These are phyloP conservation scores for Basileuterus tristriatus DNA, from an alignment of 2,797 vertebrate species.

Conservation along the genomic window DNA sequence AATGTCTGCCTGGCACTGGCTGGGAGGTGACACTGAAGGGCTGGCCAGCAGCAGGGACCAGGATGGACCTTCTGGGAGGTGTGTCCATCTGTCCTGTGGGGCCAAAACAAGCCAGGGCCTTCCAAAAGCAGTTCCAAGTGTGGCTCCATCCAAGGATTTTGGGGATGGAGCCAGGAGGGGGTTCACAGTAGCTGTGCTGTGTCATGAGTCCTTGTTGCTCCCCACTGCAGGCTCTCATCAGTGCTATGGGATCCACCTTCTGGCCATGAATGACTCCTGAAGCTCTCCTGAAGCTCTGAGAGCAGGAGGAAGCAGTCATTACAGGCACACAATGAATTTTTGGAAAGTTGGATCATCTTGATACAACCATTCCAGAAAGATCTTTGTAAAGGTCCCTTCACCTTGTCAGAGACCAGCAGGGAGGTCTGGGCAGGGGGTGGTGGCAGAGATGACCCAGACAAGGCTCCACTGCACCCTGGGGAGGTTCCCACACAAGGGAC, in stretches of 20 bases:
- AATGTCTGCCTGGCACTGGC: background rate
- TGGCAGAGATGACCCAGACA: too few relatives aligned
- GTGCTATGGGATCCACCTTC: background rate
- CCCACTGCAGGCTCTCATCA: too few relatives aligned
- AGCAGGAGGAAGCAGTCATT: background rate
- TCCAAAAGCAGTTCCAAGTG: background rate
- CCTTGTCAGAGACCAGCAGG: too few relatives aligned
- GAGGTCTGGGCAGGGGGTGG: too few relatives aligned
- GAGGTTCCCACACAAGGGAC: background rate
- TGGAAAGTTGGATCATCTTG: too few relatives aligned
- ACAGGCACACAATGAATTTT: too few relatives aligned
- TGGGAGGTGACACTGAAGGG: background rate
- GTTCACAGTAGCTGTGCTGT: background rate
- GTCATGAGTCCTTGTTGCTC: background rate
- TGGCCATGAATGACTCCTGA: background rate
- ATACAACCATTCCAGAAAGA: too few relatives aligned
- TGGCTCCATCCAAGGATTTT: background rate
- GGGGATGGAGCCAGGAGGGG: background rate
- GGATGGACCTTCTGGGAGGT: background rate
- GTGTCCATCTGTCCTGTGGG: fast-evolving
- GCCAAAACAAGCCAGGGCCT: background rate
- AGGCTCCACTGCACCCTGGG: fast-evolving
- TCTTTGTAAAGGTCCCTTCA: too few relatives aligned
- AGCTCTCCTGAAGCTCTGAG: background rate
- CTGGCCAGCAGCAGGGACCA: background rate